Evolutionary conservation across 2,888 invertebrate species (phyloP), one percentile per base, ranked within the genome.

Genomic region (Blera fallax): DNA sequence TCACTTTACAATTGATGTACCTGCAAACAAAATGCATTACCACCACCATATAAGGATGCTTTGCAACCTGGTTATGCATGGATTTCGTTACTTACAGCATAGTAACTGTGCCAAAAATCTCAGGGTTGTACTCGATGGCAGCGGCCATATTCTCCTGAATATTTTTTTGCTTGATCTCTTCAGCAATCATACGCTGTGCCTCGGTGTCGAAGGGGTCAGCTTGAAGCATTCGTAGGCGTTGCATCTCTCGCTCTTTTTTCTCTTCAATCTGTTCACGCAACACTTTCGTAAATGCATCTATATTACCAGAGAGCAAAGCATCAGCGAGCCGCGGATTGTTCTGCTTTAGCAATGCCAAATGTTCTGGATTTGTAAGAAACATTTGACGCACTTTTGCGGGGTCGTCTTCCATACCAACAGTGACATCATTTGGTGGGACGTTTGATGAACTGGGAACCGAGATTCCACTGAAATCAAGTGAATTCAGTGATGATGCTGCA

Each of bases 61-160:
- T 6, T 32, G 21, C 16, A 62, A n/a, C 21, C 3, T 40, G 24
- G 10, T 54, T 11, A 14, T 24, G 50, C 32, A 45, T 29, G n/a
- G n/a, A n/a, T n/a, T n/a, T 64, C 11, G 8, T 3, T 14, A 87
- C 90, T 88, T 87, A 96, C 89, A 99, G 94, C 99, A 99, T 99
- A 58, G 97, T 96, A 52, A 99, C 99, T 34, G 98, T 97, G 76
- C 98, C 99, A 93, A 99, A 99, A 52, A 97, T 98, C 93, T 99
- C 99, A 0, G 99, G 99, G 92, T 98, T 98, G 91, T 98, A 98
- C 91, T 99, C 99, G 95, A 99, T 98, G 0, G 99, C 99, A 0
- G 98, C 98, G 91, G 99, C 98, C 98, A 99, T 99, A 90, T 99
- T 99, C 0, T 98, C 97, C 92, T 99, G 98, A 87, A 99, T 98